These are phyloP conservation scores for Tethya wilhelma DNA, from an alignment of 37 sponge, comb jelly and placozoan genomes.

Conservation along the genomic window DNA sequence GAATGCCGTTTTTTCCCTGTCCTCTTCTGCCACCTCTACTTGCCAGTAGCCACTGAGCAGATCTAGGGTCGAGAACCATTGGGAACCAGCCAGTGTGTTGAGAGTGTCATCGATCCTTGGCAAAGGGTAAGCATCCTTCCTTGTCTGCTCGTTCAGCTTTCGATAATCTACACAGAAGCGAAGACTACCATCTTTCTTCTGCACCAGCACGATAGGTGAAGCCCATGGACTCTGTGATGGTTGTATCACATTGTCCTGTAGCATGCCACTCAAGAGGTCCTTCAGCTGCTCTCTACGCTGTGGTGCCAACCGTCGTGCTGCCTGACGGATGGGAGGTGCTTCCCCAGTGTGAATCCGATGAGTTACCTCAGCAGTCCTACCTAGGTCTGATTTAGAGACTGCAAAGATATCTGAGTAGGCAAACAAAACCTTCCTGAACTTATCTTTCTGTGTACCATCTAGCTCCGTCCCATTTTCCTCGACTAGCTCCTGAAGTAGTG, in stretches of 20 bases:
- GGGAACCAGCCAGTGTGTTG: too few relatives aligned
- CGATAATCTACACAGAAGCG: constrained; percentile 24
- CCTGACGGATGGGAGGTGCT: background rate
- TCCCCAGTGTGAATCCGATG: background rate
- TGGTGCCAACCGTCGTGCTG: constrained; percentile 4
- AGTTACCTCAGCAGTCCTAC: background rate
- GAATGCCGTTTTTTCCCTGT: constrained; percentile 15
- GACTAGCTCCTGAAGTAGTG: too few relatives aligned
- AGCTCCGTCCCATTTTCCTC: background rate
- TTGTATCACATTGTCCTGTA: constrained; percentile 8
- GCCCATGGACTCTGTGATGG: constrained; percentile 27
- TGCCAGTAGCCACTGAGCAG: constrained; percentile 9
- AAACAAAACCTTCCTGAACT: background rate
- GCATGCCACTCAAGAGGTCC: constrained; percentile 14
- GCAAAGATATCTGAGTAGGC: background rate
- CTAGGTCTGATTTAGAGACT: background rate
- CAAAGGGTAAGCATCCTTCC: too few relatives aligned
- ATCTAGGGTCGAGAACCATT: background rate
- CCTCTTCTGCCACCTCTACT: constrained; percentile 4
- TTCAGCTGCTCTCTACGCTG: background rate
- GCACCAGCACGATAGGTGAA: constrained; percentile 13
- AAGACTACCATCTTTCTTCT: constrained; percentile 12
- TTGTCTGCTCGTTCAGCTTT: constrained; percentile 13
- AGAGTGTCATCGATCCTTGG: too few relatives aligned
- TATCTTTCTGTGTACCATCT: background rate